Evolutionary conservation across 2,113 vertebrate species (phyloP).

Genomic region (Castor canadensis): DNA sequence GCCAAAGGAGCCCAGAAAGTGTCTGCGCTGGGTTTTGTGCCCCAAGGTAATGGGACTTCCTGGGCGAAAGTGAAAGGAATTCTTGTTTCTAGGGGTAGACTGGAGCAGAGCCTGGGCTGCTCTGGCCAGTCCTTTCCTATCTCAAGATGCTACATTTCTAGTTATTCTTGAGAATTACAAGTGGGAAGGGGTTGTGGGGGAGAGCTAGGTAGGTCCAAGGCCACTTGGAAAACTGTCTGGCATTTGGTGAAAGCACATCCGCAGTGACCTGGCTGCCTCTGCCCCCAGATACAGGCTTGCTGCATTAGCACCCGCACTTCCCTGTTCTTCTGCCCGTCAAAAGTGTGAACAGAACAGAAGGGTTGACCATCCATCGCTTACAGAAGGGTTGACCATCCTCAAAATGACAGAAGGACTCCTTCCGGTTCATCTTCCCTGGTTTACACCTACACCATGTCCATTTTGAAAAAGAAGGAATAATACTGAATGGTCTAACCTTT

Average conservation of each 20-base stretch:
- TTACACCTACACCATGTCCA: constrained; percentile 72
- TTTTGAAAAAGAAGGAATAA: constrained; percentile 72
- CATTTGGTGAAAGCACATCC: background rate
- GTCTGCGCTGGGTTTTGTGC: background rate
- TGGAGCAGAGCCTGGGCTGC: background rate
- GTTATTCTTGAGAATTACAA: background rate
- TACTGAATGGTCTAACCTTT: constrained; percentile 73
- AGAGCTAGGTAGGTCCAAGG: background rate
- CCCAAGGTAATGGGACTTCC: too few relatives aligned
- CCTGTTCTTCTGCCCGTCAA: background rate
- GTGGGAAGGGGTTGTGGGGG: background rate
- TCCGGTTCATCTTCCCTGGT: constrained; percentile 75
- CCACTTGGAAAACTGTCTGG: background rate
- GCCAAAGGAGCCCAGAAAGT: background rate
- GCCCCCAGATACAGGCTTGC: background rate
- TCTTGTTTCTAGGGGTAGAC: background rate
- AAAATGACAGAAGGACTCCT: constrained; percentile 70
- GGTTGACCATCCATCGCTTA: constrained; percentile 41
- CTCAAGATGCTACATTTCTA: background rate
- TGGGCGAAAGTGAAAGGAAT: background rate
- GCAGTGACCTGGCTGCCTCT: background rate
- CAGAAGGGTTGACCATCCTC: too few relatives aligned
- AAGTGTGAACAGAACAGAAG: background rate
- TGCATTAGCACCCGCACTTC: background rate
- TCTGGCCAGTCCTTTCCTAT: background rate